These are phyloP conservation scores for Hystrix cristata DNA, from an alignment of 2,113 vertebrate genomes.

Conservation along the genomic window DNA sequence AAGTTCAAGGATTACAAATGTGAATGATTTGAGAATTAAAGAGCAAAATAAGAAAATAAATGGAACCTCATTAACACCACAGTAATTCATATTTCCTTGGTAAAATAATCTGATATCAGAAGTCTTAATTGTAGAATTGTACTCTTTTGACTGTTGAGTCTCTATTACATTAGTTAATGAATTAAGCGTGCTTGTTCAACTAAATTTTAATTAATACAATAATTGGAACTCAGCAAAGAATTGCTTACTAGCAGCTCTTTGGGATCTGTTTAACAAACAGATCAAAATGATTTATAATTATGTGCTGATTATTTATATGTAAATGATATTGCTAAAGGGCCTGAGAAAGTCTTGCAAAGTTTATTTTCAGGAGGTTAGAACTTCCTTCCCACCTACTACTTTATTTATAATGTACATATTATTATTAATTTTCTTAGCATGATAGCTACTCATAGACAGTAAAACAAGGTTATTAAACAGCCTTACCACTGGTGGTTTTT, in stretches of 20 bases:
- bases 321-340: slow-evolving; percentile 58
- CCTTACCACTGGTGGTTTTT: neutral
- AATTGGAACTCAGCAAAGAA: slow-evolving; percentile 71
- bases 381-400: neutral
- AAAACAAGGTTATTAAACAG: neutral
- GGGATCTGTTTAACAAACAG: slow-evolving; percentile 66
- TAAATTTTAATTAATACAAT: slow-evolving; percentile 82
- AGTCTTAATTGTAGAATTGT: slow-evolving; percentile 53
- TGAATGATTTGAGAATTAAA: slow-evolving; percentile 36
- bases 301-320: slow-evolving; percentile 71
- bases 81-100: slow-evolving; percentile 23
- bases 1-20: neutral
- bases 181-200: slow-evolving; percentile 74
- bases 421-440: slow-evolving; percentile 54
- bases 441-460: neutral
- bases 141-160: slow-evolving; percentile 8
- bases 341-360: slow-evolving; percentile 34
- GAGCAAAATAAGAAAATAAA: neutral
- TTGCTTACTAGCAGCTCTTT: slow-evolving; percentile 59
- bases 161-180: slow-evolving; percentile 62
- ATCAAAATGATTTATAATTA: slow-evolving; percentile 74
- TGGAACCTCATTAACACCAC: neutral
- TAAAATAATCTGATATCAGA: slow-evolving; percentile 26
- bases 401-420: slow-evolving; percentile 30
- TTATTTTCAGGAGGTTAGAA: slow-evolving; percentile 55